Percentiles rank a stretch among this genome's conserved stretches.
Conservation (phyloP, 2,888 invertebrate genomes). For the Phyllotreta striolata region DNA sequence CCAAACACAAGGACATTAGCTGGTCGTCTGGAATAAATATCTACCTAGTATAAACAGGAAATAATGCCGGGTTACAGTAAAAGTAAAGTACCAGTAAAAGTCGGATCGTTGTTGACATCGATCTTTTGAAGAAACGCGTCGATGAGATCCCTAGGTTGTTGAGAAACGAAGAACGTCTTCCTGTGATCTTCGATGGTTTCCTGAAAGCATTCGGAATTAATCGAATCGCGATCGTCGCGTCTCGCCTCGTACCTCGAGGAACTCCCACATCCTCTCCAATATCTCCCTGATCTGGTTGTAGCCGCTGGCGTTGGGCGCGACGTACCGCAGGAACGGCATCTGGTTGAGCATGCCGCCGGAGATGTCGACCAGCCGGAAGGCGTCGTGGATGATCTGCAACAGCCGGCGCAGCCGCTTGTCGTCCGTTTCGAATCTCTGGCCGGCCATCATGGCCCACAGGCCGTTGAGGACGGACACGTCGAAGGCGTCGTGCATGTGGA, state of each 20-base stretch:
- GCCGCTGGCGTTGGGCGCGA: constrained; percentile 71
- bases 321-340: constrained; percentile 71
- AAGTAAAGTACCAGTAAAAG: constrained; percentile 59
- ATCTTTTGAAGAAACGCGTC: constrained; percentile 72
- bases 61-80: no score
- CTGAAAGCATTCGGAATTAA: no score
- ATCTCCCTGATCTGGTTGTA: constrained; percentile 66
- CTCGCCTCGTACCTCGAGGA: constrained; percentile 68
- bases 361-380: constrained; percentile 70
- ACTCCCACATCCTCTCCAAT: constrained; percentile 65
- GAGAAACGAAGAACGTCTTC: constrained; percentile 58
- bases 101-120: constrained; percentile 59
- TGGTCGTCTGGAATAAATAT: constrained; percentile 54
- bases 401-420: constrained; percentile 66
- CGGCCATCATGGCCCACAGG: constrained; percentile 75
- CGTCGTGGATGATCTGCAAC: constrained; percentile 68
- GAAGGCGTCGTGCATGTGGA: constrained; percentile 61
- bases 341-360: constrained; percentile 75
- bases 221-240: no score
- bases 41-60: no score
- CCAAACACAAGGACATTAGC: constrained; percentile 65
- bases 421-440: constrained; percentile 65
- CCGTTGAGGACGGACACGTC: constrained; percentile 73
- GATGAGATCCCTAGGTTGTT: constrained; percentile 69
- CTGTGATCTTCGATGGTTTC: constrained; percentile 66